phyloP scores from a whole-genome alignment of 2,888 invertebrate genomes.

The Callyntrura guangdongensis region DNA sequence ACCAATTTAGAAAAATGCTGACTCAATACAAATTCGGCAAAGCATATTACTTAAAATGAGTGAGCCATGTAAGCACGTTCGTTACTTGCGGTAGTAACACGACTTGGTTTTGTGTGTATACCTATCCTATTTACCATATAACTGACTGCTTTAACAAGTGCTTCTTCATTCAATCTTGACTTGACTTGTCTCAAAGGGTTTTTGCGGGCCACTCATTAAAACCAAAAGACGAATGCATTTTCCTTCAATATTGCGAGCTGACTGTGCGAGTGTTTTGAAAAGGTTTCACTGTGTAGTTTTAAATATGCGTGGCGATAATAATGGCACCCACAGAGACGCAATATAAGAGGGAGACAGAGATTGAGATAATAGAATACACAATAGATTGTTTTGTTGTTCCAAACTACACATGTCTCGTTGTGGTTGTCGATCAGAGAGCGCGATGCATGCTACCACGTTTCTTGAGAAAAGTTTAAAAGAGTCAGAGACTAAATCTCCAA shows the following conservation, averaged over 20 bases:
- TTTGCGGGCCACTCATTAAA: conserved; percentile 28
- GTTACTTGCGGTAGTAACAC: too few species aligned
- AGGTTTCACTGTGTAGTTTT: too few species aligned
- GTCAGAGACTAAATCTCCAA: conserved; percentile 43
- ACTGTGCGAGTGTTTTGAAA: too few species aligned
- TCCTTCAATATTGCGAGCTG: background rate
- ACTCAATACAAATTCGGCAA: too few species aligned
- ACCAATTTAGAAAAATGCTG: background rate
- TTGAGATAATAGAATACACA: too few species aligned
- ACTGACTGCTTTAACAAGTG: too few species aligned
- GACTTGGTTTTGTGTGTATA: too few species aligned
- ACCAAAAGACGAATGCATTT: background rate
- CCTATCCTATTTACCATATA: too few species aligned
- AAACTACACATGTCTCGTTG: background rate
- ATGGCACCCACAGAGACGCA: background rate
- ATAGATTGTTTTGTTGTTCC: conserved; percentile 15
- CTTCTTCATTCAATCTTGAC: conserved; percentile 18
- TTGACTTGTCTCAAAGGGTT: too few species aligned
- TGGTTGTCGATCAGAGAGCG: background rate
- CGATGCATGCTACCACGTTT: background rate
- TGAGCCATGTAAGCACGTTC: too few species aligned
- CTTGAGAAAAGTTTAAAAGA: conserved; percentile 2
- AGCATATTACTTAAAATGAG: too few species aligned
- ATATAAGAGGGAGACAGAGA: too few species aligned
- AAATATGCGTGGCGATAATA: background rate